Conservation (phyloP, 2,888 invertebrate species). For the Epirrita christyi region DNA sequence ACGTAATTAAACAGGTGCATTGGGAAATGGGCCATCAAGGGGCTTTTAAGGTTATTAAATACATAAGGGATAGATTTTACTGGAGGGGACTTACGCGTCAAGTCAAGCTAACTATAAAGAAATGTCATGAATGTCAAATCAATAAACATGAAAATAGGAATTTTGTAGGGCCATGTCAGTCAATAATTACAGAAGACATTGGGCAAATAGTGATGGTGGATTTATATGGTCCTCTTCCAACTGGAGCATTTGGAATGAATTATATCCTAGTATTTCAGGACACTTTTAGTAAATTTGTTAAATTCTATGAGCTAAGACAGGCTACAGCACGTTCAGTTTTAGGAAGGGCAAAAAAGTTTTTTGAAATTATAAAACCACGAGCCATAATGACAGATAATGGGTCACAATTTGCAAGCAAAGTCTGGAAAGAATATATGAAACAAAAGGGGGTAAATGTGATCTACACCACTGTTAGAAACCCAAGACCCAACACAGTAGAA, state of each 20-base stretch:
- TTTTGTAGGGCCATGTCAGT: slow-evolving; percentile 21
- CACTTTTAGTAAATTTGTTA: slow-evolving; percentile 35
- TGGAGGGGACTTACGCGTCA: slow-evolving; percentile 27
- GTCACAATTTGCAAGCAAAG: slow-evolving; percentile 21
- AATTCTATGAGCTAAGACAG: slow-evolving; percentile 12
- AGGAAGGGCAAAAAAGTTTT: slow-evolving; percentile 19
- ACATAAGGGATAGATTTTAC: slow-evolving; percentile 35
- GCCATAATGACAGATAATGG: slow-evolving; percentile 35
- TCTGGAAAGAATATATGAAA: slow-evolving; percentile 16
- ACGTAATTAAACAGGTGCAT: slow-evolving; percentile 25
- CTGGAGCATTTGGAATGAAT: slow-evolving; percentile 24
- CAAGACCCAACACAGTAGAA: slow-evolving; percentile 36
- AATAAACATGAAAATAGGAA: slow-evolving; percentile 26
- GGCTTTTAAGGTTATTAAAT: slow-evolving; percentile 32
- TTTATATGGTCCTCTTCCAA: slow-evolving; percentile 34
- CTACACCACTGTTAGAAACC: slow-evolving; percentile 37
- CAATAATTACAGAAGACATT: slow-evolving; percentile 26
- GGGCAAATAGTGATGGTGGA: slow-evolving; percentile 39
- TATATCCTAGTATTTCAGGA: slow-evolving; percentile 37
- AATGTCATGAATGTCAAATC: slow-evolving; percentile 37
- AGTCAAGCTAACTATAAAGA: slow-evolving; percentile 21
- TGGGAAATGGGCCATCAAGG: slow-evolving; percentile 42
- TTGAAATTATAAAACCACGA: slow-evolving; percentile 23
- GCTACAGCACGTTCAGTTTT: slow-evolving; percentile 19
- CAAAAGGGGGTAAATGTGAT: slow-evolving; percentile 13